These are phyloP conservation scores for Cataglyphis albicans DNA, from an alignment of 2,888 invertebrate species.

Conservation along the genomic window DNA sequence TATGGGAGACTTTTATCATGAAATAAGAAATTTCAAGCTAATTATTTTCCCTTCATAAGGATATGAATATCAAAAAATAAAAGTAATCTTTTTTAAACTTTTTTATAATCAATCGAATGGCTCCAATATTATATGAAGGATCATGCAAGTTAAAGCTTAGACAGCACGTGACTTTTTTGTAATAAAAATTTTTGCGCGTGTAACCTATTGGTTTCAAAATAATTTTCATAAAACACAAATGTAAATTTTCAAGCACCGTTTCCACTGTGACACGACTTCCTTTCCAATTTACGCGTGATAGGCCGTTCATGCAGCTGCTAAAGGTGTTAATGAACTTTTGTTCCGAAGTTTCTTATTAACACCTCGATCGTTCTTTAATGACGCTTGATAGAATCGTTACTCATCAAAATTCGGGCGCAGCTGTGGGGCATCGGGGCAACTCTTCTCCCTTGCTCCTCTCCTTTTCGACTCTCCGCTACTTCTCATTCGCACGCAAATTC, in stretches of 20 bases:
- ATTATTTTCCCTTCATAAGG: not conserved
- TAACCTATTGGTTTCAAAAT: not conserved
- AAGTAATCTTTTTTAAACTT: not conserved
- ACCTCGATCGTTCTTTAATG: constrained; percentile 57
- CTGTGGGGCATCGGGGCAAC: constrained; percentile 54
- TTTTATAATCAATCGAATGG: not conserved
- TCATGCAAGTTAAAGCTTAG: not conserved
- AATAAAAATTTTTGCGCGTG: not conserved
- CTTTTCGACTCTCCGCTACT: not conserved
- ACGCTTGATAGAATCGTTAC: constrained; percentile 69
- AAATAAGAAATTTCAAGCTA: not conserved
- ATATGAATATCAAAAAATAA: not conserved
- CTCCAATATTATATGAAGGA: not conserved
- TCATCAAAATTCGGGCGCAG: constrained; percentile 73
- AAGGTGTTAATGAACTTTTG: constrained; percentile 75
- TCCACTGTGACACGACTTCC: constrained; percentile 3
- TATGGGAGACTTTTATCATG: not conserved
- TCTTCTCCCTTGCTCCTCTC: not conserved
- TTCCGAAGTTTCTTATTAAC: constrained; percentile 67
- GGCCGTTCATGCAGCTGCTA: constrained; percentile 68
- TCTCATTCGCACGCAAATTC: constrained; percentile 32
- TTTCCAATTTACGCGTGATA: constrained; percentile 41
- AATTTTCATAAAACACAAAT: not conserved
- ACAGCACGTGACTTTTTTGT: not conserved
- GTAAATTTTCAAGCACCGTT: not conserved